Base-by-base conservation (phyloP, 2,797 vertebrate genomes). In the Coreius guichenoti region DNA sequence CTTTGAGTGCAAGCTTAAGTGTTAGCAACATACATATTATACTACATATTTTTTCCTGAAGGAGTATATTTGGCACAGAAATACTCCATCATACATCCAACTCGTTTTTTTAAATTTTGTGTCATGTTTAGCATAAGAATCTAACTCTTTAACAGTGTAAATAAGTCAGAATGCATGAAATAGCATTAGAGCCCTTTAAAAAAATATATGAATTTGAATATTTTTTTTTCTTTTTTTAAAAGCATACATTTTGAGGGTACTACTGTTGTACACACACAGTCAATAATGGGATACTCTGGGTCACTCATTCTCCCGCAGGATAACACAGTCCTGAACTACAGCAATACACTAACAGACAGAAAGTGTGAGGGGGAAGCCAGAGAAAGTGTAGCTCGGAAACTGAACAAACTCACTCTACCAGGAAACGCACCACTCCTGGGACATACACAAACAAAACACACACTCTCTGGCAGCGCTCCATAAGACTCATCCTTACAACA, bases 381-480 rank as follows among this genome's bases (percentile, higher is more conserved):
- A 63, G 31, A 69, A 74, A 56, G 36, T 45, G 13, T 70, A 17
- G 76, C 82, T 77, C 11, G 58, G 68, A 85, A 84, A 81, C 82
- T 33, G 39, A 47, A 70, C 65, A 72, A 87, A 85, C 83, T 76
- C 83, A 80, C 17, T 80, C 81, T 80, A 74, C 31, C 86, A 84
- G 82, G 76, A 84, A 80, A 77, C 45, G 45, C 51, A 56, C 26
- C 51, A 56, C 87, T 78, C 83, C 69, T 33, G 83, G 87, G 87
- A 85, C 51, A 51, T 23, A 87, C 56, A 36, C 69, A 80, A 80
- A 74, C 82, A 81, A 82, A 81, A 68, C 74, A 68, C 36, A 76
- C 56, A 72, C 39, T 36, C 73, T 23, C 51, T 70, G 61, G 68
- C 73, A 83, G 56, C 3, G 23, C 79, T 82, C 70, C 72, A 81